These are phyloP conservation scores for Caenorhabditis panamensis DNA, from an alignment of 2,888 invertebrate species.

Conservation along the genomic window DNA sequence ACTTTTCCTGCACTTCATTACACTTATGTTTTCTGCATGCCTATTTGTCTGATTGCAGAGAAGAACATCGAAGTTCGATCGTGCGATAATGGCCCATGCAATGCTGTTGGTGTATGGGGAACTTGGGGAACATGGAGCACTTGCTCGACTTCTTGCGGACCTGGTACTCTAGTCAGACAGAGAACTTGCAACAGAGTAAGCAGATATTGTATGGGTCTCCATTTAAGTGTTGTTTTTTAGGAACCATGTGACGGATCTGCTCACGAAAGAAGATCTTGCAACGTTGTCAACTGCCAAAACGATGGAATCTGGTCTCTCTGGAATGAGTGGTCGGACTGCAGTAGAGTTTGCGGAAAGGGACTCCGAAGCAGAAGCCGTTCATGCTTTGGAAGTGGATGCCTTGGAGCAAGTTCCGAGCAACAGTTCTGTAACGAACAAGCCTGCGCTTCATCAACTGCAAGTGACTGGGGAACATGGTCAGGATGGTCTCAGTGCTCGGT, in stretches of 20 bases:
- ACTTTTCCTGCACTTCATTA: not conserved
- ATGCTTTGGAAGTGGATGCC: constrained; percentile 74
- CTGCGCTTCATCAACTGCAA: constrained; percentile 67
- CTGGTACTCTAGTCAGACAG: constrained; percentile 77
- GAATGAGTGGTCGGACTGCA: constrained; percentile 78
- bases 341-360: constrained; percentile 77
- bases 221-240: constrained; percentile 47
- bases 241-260: constrained; percentile 80
- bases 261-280: constrained; percentile 79
- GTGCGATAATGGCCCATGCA: constrained; percentile 79
- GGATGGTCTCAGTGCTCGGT: constrained; percentile 73
- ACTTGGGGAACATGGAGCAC: constrained; percentile 76
- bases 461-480: constrained; percentile 70
- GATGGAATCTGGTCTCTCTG: constrained; percentile 67
- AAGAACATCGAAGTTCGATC: constrained; percentile 79
- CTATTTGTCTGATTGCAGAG: constrained; percentile 64
- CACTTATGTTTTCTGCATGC: not conserved
- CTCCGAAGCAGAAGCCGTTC: constrained; percentile 75
- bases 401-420: constrained; percentile 76
- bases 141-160: constrained; percentile 78
- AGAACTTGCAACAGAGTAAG: constrained; percentile 74
- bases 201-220: no score
- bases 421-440: constrained; percentile 79
- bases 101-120: constrained; percentile 75
- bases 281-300: constrained; percentile 71